Percentiles rank a stretch among this genome's conserved stretches.
Conservation (phyloP, 1,140 invertebrate genomes). For the Plutomurus gul region DNA sequence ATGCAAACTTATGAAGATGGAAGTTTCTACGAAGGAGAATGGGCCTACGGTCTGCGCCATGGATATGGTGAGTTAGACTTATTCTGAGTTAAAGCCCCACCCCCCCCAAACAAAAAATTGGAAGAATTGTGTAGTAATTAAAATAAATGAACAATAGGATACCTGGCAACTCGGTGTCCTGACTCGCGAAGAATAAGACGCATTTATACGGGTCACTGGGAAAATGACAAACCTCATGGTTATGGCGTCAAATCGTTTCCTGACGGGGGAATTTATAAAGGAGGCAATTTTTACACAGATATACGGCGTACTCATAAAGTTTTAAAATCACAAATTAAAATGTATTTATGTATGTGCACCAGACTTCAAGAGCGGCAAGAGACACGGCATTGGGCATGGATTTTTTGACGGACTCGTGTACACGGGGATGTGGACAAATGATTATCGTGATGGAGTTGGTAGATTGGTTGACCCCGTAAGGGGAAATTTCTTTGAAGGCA, state of each 20-base stretch:
- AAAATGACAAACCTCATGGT: conserved; percentile 53
- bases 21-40: conserved; percentile 52
- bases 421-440: conserved; percentile 49
- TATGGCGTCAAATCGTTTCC: conserved; percentile 63
- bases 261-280: conserved; percentile 66
- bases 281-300: too few relatives aligned
- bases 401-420: conserved; percentile 58
- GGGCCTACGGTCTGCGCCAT: conserved; percentile 44
- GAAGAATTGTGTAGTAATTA: too few relatives aligned
- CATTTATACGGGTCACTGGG: conserved; percentile 46
- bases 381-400: conserved; percentile 65
- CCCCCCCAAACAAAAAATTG: too few relatives aligned
- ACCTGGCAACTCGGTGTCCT: not conserved
- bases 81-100: conserved; percentile 22
- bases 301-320: too few relatives aligned
- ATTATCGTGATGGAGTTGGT: conserved; percentile 44
- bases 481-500: conserved; percentile 67
- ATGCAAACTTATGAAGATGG: conserved; percentile 62
- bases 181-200: not conserved
- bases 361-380: conserved; percentile 64
- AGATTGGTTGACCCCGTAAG: conserved; percentile 54
- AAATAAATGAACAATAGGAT: too few relatives aligned
- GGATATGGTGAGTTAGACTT: too few relatives aligned
- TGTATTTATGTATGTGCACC: too few relatives aligned
- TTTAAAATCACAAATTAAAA: too few relatives aligned